A percentile compares a stretch with the other conserved stretches of the same genome.
These are phyloP conservation scores for Trachops cirrhosus DNA, from an alignment of 2,797 vertebrate species.

Conservation along the genomic window DNA sequence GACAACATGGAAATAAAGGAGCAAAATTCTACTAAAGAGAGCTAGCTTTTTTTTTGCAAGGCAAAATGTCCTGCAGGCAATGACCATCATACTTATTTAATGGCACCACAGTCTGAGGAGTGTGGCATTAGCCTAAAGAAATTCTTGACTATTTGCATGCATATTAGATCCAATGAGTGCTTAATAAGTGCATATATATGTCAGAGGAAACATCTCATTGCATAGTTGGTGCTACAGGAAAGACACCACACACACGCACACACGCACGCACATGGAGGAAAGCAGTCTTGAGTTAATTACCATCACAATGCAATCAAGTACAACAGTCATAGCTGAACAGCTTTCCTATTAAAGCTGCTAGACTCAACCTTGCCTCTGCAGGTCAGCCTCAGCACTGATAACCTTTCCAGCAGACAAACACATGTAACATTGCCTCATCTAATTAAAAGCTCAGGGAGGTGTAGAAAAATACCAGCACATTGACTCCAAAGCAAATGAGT, in stretches of 20 bases:
- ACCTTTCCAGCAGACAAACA: conserved; percentile 87
- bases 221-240: conserved; percentile 81
- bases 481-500: conserved; percentile 79
- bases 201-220: conserved; percentile 83
- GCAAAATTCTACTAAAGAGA: background rate
- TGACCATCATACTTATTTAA: conserved; percentile 73
- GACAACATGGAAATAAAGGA: conserved; percentile 40
- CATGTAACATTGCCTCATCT: conserved; percentile 87
- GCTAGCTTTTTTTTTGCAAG: conserved; percentile 11
- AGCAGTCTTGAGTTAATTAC: conserved; percentile 85
- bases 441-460: conserved; percentile 88
- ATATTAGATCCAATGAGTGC: conserved; percentile 82
- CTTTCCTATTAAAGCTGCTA: conserved; percentile 83
- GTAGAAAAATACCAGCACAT: conserved; percentile 85
- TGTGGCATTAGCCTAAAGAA: conserved; percentile 80
- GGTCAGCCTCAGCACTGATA: conserved; percentile 86
- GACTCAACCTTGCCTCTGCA: conserved; percentile 83
- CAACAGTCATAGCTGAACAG: conserved; percentile 84
- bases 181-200: conserved; percentile 83
- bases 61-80: conserved; percentile 68
- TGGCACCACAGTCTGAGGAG: conserved; percentile 72
- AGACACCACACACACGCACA: conserved; percentile 28
- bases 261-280: conserved; percentile 67
- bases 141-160: conserved; percentile 82
- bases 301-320: conserved; percentile 88